Conservation (phyloP, 2,888 invertebrate genomes). For the Stenurella melanura region DNA sequence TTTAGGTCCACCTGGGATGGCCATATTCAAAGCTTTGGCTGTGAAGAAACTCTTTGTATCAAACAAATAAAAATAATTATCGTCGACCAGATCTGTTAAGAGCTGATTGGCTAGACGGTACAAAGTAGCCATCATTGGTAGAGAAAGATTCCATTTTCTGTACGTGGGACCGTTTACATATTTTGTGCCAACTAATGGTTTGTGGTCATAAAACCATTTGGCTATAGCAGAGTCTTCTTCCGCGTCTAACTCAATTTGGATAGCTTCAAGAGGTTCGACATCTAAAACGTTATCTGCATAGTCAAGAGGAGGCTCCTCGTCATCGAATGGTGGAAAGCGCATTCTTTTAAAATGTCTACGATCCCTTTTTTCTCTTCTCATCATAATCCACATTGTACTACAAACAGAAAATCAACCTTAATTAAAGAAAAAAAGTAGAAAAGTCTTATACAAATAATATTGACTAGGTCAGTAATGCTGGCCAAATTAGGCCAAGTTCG, state of each 20-base stretch:
- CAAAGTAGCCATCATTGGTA: constrained; percentile 98
- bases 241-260: constrained; percentile 97
- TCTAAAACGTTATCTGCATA: constrained; percentile 99
- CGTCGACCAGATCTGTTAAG: constrained; percentile 97
- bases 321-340: constrained; percentile 99
- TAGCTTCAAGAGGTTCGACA: constrained; percentile 98
- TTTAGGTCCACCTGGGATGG: constrained; percentile 99
- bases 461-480: too few relatives aligned
- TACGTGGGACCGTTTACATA: constrained; percentile 98
- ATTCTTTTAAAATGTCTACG: constrained; percentile 99
- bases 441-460: too few relatives aligned
- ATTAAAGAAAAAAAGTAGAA: too few relatives aligned
- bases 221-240: constrained; percentile 94
- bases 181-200: constrained; percentile 93
- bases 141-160: constrained; percentile 94
- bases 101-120: constrained; percentile 98
- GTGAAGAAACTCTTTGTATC: constrained; percentile 99
- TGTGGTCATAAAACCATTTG: constrained; percentile 99
- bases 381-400: constrained; percentile 99
- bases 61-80: constrained; percentile 99
- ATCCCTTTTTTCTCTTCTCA: constrained; percentile 98
- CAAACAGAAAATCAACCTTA: constrained; percentile 13
- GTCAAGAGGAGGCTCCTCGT: constrained; percentile 99
- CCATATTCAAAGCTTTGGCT: constrained; percentile 99
- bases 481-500: too few relatives aligned